These are phyloP conservation scores for Temnothorax rugatulus DNA, from an alignment of 2,888 invertebrate genomes.

Conservation along the genomic window DNA sequence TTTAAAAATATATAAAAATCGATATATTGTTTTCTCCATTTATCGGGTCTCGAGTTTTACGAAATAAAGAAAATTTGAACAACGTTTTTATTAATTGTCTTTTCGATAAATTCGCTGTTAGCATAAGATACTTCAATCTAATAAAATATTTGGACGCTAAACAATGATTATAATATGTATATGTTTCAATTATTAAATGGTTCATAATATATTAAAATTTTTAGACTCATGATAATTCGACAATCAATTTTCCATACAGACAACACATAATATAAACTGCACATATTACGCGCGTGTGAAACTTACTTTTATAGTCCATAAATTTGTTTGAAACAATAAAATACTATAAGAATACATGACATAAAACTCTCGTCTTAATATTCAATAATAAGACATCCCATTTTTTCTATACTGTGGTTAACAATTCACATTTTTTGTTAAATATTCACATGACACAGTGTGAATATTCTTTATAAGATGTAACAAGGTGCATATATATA, in stretches of 20 bases:
- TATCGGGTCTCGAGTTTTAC: background rate
- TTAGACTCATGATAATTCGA: constrained; percentile 42
- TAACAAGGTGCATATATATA: constrained; percentile 19
- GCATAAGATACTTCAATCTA: background rate
- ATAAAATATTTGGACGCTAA: constrained; percentile 19
- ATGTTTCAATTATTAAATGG: constrained; percentile 48
- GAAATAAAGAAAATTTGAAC: constrained; percentile 2
- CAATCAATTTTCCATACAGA: constrained; percentile 58
- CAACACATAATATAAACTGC: constrained; percentile 59
- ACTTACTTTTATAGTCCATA: background rate
- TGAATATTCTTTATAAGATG: constrained; percentile 18
- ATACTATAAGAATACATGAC: constrained; percentile 27
- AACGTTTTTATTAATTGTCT: background rate
- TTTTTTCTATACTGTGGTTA: constrained; percentile 13
- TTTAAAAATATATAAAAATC: background rate
- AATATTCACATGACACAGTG: constrained; percentile 30
- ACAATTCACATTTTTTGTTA: constrained; percentile 15
- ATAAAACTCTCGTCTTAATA: background rate
- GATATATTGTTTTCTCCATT: background rate
- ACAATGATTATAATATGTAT: constrained; percentile 14
- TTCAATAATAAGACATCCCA: constrained; percentile 27
- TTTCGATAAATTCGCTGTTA: constrained; percentile 6
- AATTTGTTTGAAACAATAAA: constrained; percentile 21
- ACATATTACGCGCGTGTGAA: background rate
- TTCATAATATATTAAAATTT: constrained; percentile 52